Conservation (phyloP, 2,797 vertebrate species). For the Coilia nasus region DNA sequence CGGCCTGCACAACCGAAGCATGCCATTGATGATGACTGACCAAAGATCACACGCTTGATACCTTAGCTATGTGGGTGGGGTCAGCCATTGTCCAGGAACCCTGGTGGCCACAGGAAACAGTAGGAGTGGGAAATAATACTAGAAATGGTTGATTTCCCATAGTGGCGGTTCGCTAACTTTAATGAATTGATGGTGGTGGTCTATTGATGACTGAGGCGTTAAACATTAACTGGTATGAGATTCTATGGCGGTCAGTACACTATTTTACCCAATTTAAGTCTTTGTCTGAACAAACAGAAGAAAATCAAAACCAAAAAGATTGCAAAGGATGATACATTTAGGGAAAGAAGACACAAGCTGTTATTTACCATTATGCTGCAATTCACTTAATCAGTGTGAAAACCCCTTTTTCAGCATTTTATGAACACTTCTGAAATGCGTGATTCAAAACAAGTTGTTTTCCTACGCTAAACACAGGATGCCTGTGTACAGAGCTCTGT, state of each 20-base stretch:
- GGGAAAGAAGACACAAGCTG: not conserved
- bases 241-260: not conserved
- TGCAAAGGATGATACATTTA: not conserved
- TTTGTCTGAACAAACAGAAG: not conserved
- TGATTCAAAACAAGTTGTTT: not conserved
- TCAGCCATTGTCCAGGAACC: not conserved
- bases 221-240: not conserved
- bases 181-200: not conserved
- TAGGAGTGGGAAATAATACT: not conserved
- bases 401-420: not conserved
- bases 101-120: not conserved
- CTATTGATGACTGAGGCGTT: not conserved
- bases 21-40: no score
- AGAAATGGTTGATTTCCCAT: not conserved
- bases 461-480: not conserved
- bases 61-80: not conserved
- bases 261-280: not conserved
- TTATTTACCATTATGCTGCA: not conserved
- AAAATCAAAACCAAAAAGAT: not conserved
- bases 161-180: not conserved
- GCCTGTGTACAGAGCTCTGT: not conserved
- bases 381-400: not conserved
- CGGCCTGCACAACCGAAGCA: slow-evolving; percentile 34
- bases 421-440: not conserved
- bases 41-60: not conserved